Evolutionary conservation across 2,888 invertebrate genomes (phyloP).

Genomic region (Cryptophagus acutangulus): DNA sequence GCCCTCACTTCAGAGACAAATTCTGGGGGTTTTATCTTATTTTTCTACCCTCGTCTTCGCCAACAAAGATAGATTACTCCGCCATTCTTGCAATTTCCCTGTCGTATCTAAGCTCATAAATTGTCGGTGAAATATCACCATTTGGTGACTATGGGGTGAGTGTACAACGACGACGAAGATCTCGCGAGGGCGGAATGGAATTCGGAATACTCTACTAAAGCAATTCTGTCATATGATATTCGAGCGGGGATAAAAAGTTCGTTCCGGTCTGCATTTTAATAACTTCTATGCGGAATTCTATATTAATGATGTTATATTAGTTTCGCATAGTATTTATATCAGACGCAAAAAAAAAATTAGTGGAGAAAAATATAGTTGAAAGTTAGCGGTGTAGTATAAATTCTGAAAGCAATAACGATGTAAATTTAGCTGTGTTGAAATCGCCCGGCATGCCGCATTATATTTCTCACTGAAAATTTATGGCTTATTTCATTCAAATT

Average conservation of each 20-base stretch:
- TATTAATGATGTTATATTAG: constrained; percentile 5
- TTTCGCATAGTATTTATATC: no score
- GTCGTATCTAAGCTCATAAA: constrained; percentile 87
- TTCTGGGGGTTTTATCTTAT: constrained; percentile 49
- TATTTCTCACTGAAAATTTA: constrained; percentile 45
- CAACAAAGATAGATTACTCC: constrained; percentile 85
- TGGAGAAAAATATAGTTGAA: constrained; percentile 21
- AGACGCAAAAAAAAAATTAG: constrained; percentile 3
- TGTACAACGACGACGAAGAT: constrained; percentile 26
- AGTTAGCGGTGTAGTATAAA: constrained; percentile 41
- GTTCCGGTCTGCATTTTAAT: background rate
- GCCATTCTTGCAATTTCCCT: constrained; percentile 91
- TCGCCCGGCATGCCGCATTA: constrained; percentile 44
- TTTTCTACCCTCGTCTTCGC: constrained; percentile 50
- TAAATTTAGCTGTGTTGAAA: constrained; percentile 47
- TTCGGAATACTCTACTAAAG: constrained; percentile 39
- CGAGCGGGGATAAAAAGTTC: constrained; percentile 2
- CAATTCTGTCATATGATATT: constrained; percentile 30
- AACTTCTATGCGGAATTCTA: constrained; percentile 1
- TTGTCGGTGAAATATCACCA: constrained; percentile 77
- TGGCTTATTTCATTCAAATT: constrained; percentile 45
- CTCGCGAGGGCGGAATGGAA: constrained; percentile 26
- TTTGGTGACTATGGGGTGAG: constrained; percentile 40
- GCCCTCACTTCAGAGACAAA: constrained; percentile 48
- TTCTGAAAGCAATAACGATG: constrained; percentile 47